Conservation (phyloP, 92 coral and sea anemone species). For the Scolanthus callimorphus region DNA sequence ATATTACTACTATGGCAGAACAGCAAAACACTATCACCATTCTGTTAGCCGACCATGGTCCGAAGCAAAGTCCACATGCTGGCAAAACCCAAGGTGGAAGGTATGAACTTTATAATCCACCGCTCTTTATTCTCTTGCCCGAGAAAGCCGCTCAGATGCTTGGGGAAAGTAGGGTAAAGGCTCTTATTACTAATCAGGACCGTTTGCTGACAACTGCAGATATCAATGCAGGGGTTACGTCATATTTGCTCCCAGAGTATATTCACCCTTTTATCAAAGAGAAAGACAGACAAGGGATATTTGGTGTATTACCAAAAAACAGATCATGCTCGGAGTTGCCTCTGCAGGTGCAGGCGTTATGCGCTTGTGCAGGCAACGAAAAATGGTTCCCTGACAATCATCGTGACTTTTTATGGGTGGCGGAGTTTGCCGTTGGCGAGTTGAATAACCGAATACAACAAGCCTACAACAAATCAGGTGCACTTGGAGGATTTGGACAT, state of each 20-base stretch:
- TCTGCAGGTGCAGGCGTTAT: slow-evolving; percentile 9
- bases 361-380: slow-evolving; percentile 47
- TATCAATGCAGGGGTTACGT: slow-evolving; percentile 36
- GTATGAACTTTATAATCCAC: slow-evolving; percentile 42
- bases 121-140: slow-evolving; percentile 54
- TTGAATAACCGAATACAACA: slow-evolving; percentile 50
- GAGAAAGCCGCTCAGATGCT: slow-evolving; percentile 30
- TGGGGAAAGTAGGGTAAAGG: slow-evolving; percentile 32
- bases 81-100: slow-evolving; percentile 34
- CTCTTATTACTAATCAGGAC: slow-evolving; percentile 36
- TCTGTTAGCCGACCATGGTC: slow-evolving; percentile 63
- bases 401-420: slow-evolving; percentile 41
- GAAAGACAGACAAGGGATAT: slow-evolving; percentile 18
- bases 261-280: no score
- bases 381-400: slow-evolving; percentile 41
- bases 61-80: slow-evolving; percentile 45
- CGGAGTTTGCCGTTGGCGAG: slow-evolving; percentile 62
- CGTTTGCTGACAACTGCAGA: slow-evolving; percentile 35
- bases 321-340: slow-evolving; percentile 38
- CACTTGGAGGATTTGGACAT: slow-evolving; percentile 15
- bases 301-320: slow-evolving; percentile 32
- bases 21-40: slow-evolving; percentile 53
- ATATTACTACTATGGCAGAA: slow-evolving; percentile 42
- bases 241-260: not conserved
- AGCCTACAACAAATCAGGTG: not conserved